Base-by-base conservation (phyloP, 2,888 invertebrate genomes). In the Calliphora vomitoria region DNA sequence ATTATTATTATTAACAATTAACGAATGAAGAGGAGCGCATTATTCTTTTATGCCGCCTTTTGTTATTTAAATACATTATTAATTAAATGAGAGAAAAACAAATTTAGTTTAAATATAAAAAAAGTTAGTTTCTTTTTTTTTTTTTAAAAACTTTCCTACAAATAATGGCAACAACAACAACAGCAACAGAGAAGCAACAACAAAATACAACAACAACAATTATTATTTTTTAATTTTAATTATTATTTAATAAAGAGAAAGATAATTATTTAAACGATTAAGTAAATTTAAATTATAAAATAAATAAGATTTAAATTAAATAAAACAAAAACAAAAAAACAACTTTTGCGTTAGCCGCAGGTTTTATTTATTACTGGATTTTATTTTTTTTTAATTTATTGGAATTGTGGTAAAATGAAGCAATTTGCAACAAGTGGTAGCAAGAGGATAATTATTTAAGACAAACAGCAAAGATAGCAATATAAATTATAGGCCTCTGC, bases 251-350 rank as follows among this genome's bases (percentile, higher is more conserved):
- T 89, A 90, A 89, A 87, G 90, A 92, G 90, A 90, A 91, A 91
- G 92, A 93, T 93, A 93, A 93, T 93, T 93, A 93, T 93, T 93
- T 93, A 93, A 93, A 93, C 90, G 90, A 92, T 92, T 93, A 93
- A 93, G 93, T 92, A 92, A 92, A 91, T 91, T 92, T 93, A 93
- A 93, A 93, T 93, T 92, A 93, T 93, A 93, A 92, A 93, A 90
- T 91, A 92, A 92, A 88, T 87, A 83, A 89, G 90, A 91, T 90
- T 92, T 92, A 92, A 92, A 92, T 91, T 83, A 86, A 88, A 88
- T 87, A 87, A 88, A 60, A 83, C 81, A 79, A 82, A 25, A 89
- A 89, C 80, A 84, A 89, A 89, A 86, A 88, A 89, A 89, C 86
- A 55, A 31, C 31, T 71, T 78, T 60, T 44, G 4, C 13, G 50